phyloP scores from a whole-genome alignment of 2,113 vertebrate species.

The Calidris pygmaea region DNA sequence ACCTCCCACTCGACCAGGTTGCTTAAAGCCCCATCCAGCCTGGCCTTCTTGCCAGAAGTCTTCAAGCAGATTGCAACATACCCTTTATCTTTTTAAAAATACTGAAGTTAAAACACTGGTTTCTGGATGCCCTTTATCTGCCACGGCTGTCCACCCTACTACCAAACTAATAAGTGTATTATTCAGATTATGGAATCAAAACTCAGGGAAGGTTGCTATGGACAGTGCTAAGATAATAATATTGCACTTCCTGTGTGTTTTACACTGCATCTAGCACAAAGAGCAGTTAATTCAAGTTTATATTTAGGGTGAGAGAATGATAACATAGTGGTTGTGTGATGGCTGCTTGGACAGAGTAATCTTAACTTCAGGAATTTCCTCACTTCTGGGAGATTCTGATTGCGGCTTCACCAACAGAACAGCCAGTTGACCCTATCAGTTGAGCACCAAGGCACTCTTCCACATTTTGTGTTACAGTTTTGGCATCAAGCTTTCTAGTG shows the following conservation, averaged over 20 bases:
- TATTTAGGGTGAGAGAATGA: neutral
- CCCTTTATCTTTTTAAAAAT: neutral
- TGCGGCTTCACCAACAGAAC: neutral
- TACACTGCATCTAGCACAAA: neutral
- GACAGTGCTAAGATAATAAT: neutral
- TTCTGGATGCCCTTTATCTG: neutral
- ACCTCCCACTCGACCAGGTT: too few species aligned
- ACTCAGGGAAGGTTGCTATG: neutral
- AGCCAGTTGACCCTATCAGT: neutral
- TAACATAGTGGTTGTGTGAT: neutral
- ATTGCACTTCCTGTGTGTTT: neutral
- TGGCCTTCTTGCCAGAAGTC: neutral
- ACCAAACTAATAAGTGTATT: neutral
- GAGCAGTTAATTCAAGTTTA: neutral
- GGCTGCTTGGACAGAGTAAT: neutral
- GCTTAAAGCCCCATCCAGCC: too few species aligned
- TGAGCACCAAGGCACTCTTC: neutral
- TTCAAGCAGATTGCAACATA: neutral
- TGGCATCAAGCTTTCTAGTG: neutral
- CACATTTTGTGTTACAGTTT: neutral
- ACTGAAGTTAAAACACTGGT: neutral
- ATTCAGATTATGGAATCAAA: neutral
- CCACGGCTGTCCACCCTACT: neutral
- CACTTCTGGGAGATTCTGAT: neutral
- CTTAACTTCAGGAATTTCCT: neutral